Evolutionary conservation across 2,113 vertebrate species (phyloP).

Genomic region (Rhinolophus sinicus): DNA sequence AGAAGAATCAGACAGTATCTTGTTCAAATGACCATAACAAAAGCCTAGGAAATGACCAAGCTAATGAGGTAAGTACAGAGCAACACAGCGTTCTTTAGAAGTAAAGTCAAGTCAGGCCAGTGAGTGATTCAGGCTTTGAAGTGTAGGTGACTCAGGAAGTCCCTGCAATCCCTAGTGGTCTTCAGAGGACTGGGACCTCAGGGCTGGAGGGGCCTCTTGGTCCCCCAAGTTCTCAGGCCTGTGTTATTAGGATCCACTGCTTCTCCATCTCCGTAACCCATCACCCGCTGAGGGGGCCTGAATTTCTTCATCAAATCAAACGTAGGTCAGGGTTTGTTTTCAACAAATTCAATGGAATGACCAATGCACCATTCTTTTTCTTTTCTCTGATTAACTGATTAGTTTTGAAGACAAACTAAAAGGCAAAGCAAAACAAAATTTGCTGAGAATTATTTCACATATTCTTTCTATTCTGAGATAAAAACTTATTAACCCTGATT

Average conservation of each 20-base stretch:
- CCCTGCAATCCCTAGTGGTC: neutral
- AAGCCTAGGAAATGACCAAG: neutral
- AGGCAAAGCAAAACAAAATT: neutral
- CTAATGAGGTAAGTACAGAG: neutral
- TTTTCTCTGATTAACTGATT: neutral
- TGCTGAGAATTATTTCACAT: neutral
- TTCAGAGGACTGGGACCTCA: neutral
- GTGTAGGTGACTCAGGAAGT: neutral
- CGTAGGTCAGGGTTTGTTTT: neutral
- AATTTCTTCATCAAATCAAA: neutral
- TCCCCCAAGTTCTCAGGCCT: neutral
- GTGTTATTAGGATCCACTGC: neutral
- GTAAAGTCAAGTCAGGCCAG: neutral
- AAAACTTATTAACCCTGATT: neutral
- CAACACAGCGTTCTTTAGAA: neutral
- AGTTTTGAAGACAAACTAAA: neutral
- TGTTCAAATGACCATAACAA: neutral
- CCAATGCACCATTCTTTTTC: neutral
- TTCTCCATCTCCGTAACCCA: no score
- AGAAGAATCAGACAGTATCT: neutral
- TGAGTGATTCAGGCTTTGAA: neutral
- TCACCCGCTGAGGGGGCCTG: no score
- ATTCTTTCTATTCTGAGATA: neutral
- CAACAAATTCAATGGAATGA: neutral
- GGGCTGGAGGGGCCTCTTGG: neutral